A percentile compares a stretch with the other conserved stretches of the same genome.
These are phyloP conservation scores for Stenchaetothrips biformis DNA, from an alignment of 2,888 invertebrate genomes.

Conservation along the genomic window DNA sequence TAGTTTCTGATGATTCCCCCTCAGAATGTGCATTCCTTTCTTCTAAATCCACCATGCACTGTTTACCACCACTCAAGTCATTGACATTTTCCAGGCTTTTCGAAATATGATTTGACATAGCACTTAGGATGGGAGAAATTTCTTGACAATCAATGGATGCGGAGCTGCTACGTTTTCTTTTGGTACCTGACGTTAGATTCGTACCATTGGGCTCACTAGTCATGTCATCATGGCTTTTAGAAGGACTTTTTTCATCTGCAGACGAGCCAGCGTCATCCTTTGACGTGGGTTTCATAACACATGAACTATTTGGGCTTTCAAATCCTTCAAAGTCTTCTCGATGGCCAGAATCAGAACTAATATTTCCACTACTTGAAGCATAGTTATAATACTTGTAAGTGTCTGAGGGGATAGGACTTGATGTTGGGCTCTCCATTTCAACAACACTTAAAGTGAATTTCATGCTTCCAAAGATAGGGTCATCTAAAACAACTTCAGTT, in stretches of 20 bases:
- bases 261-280: not conserved
- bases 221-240: not conserved
- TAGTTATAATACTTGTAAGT: constrained; percentile 9
- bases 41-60: not conserved
- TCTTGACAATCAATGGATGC: not conserved
- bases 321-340: constrained; percentile 1
- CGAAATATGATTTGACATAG: not conserved
- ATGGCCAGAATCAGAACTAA: not conserved
- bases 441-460: not conserved
- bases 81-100: not conserved
- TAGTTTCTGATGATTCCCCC: not conserved
- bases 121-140: not conserved
- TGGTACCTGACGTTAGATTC: not conserved
- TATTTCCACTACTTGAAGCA: not conserved
- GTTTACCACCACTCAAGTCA: not conserved
- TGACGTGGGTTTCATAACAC: not conserved
- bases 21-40: constrained; percentile 10
- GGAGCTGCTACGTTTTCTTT: not conserved
- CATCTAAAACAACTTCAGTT: constrained; percentile 8
- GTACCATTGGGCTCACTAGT: not conserved
- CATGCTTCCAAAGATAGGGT: not conserved
- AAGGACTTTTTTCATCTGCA: not conserved
- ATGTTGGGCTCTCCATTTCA: not conserved
- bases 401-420: not conserved
- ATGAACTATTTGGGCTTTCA: not conserved